Evolutionary conservation across 1,140 invertebrate species (phyloP), one percentile per base, ranked within the genome.

Genomic region (Trichonephila clavipes): DNA sequence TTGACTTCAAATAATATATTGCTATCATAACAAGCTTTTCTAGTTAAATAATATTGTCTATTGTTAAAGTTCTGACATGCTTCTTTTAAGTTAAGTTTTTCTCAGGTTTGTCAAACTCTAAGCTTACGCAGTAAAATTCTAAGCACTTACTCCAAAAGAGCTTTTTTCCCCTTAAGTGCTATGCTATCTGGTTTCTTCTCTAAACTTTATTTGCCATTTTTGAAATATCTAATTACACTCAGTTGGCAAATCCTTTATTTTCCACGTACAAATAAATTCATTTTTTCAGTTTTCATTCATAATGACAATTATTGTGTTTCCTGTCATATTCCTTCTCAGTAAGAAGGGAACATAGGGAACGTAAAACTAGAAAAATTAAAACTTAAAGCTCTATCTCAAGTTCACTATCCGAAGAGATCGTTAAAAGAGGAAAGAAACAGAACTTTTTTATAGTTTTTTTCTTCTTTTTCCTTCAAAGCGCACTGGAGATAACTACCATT

Each of bases 391-490:
- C 24, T 69, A 69, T 69, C 66, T 28, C n/a, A 24, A 69, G 66
- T 69, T 69, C 66, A n/a, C 66, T 69, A 24, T 24, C 2, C 66
- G 5, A 69, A 69, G 66, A 28, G 24, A 59, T 85, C 58, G 83
- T 85, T 85, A 85, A 85, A 85, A 58, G 58, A 18, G 58, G 51
- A 59, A 59, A 58, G 83, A 85, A 85, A 58, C 51, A 51, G 51
- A 51, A 40, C 34, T 12, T 51, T 51, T 51, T 51, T 28, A 51
- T 34, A 21, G 21, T 19, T 28, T n/a, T 59, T 28, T 59, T 28
- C 14, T 21, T 59, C n/a, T 59, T 28, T 10, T 21, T 34, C n/a
- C 0, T 24, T 16, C 58, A 85, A 85, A 19, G 58, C 58, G 12
- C 16, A n/a, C 44, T 12, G 21, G 51, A 28, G 83, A 85, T 85